These are phyloP conservation scores for Dromius quadrimaculatus DNA, from an alignment of 2,888 invertebrate species.

Conservation along the genomic window DNA sequence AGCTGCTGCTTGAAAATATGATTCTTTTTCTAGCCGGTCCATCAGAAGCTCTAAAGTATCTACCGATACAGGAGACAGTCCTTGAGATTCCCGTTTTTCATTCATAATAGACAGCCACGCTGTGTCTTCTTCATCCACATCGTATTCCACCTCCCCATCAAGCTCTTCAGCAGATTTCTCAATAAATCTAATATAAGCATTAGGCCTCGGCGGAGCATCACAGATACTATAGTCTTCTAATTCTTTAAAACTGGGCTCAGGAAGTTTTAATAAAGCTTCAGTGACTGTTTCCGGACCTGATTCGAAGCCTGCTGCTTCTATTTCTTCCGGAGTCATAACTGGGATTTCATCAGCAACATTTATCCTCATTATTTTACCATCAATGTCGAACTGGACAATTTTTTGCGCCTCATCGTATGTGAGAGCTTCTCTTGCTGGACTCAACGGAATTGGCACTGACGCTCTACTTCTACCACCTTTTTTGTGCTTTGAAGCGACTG, in stretches of 20 bases:
- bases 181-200: conserved; percentile 93
- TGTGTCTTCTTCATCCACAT: conserved; percentile 97
- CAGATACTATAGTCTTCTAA: conserved; percentile 83
- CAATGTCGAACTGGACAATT: conserved; percentile 88
- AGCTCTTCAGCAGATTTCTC: conserved; percentile 95
- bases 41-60: conserved; percentile 95
- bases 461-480: conserved; percentile 66
- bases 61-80: conserved; percentile 82
- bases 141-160: conserved; percentile 94
- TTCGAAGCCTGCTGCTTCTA: conserved; percentile 50
- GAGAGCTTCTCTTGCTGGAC: conserved; percentile 76
- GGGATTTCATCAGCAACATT: conserved; percentile 75
- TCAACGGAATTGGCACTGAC: conserved; percentile 63
- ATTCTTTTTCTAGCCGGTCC: conserved; percentile 98
- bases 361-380: conserved; percentile 71
- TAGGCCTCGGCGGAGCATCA: conserved; percentile 86
- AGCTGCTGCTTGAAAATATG: conserved; percentile 88
- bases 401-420: conserved; percentile 88
- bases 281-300: conserved; percentile 29
- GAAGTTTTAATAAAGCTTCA: conserved; percentile 70
- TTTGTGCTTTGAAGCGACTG: conserved; percentile 72
- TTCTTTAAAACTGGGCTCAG: conserved; percentile 78
- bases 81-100: conserved; percentile 80
- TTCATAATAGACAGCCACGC: conserved; percentile 94
- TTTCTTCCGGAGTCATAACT: conserved; percentile 77